Conservation (phyloP, 1,140 invertebrate species). For the Oncopodura yosiiana region DNA sequence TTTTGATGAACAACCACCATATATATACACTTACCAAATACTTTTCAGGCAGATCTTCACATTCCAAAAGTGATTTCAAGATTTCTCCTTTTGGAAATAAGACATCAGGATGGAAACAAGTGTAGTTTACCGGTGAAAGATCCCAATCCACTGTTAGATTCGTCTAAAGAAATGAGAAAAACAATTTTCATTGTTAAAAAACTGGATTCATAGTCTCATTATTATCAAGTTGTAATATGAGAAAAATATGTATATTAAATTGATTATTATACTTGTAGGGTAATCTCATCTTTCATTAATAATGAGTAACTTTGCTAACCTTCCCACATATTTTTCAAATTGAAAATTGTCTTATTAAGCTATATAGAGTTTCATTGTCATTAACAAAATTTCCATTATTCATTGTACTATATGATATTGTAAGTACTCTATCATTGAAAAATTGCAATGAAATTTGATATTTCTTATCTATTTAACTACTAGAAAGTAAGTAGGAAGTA, state of each 20-base stretch:
- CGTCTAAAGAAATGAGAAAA: constrained; percentile 46
- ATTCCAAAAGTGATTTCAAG: constrained; percentile 46
- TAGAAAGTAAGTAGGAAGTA: neutral
- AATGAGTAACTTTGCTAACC: neutral
- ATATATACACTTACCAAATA: constrained; percentile 47
- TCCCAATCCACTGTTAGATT: constrained; percentile 62
- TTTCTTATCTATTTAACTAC: neutral
- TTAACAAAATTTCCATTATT: neutral
- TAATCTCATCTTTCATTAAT: neutral
- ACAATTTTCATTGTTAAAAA: neutral
- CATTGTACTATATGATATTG: neutral
- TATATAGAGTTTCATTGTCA: no score
- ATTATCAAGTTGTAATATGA: neutral
- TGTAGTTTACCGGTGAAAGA: constrained; percentile 52
- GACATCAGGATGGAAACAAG: constrained; percentile 49
- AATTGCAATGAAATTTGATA: neutral
- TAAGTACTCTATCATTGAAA: no score
- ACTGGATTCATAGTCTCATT: neutral
- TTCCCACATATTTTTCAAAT: neutral
- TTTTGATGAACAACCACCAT: neutral
- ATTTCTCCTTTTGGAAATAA: constrained; percentile 43
- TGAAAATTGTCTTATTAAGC: neutral
- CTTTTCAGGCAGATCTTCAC: constrained; percentile 49
- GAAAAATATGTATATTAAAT: neutral
- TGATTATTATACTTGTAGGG: neutral